Evolutionary conservation across 2,888 invertebrate species (phyloP).

Genomic region (Poecilus cupreus): DNA sequence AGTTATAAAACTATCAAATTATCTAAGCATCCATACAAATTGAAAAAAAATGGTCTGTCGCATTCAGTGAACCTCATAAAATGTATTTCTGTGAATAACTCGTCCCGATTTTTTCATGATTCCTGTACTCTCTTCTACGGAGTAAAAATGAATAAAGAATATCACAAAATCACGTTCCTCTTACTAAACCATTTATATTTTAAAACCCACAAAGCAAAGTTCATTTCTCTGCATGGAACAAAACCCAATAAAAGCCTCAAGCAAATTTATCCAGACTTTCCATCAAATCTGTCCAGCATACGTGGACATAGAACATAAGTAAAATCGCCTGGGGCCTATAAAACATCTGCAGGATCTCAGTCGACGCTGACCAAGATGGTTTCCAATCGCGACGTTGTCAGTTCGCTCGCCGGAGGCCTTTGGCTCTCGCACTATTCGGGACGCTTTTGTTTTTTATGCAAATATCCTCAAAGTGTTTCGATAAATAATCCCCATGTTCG

Average conservation of each 20-base stretch:
- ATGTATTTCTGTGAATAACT: too few relatives aligned
- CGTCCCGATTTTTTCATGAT: too few relatives aligned
- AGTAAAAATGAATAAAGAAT: background rate
- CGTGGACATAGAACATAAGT: constrained; percentile 22
- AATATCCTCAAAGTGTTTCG: background rate
- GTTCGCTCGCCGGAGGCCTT: background rate
- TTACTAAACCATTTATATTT: background rate
- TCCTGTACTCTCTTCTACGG: too few relatives aligned
- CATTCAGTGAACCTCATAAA: too few relatives aligned
- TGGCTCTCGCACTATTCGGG: background rate
- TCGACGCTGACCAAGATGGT: background rate
- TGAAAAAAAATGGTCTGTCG: too few relatives aligned
- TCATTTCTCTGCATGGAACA: background rate
- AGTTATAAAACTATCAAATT: too few relatives aligned
- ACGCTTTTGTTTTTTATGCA: background rate
- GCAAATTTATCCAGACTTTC: constrained; percentile 11
- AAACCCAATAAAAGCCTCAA: constrained; percentile 1
- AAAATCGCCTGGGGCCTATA: background rate
- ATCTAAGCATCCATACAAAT: too few relatives aligned
- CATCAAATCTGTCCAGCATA: constrained; percentile 13
- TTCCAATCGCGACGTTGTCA: background rate
- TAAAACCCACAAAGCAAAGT: constrained; percentile 12
- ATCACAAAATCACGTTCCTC: too few relatives aligned
- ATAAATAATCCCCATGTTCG: background rate
- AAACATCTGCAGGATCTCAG: constrained; percentile 14